Base-by-base conservation (phyloP, 2,888 invertebrate species). In the Erebia aethiops region DNA sequence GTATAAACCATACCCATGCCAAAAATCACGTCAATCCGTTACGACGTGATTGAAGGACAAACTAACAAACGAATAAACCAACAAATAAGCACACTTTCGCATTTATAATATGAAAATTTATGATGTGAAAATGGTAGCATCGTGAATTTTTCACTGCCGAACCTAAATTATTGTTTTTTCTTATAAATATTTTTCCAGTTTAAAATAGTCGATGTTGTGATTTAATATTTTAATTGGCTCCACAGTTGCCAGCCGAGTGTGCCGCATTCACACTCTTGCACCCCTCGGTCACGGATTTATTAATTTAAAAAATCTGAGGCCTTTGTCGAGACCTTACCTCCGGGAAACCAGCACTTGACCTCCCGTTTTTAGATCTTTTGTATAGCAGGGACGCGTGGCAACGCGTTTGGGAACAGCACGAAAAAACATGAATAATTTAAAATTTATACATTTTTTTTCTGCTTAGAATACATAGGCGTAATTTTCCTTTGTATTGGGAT, bases 341-440 rank as follows among this genome's bases (percentile, higher is more conserved):
- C 92, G 91, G 92, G 91, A 91, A 85, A 85, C 87, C 84, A 83
- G 86, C 91, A 89, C 92, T 92, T 92, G 92, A 93, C 92, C 92
- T 87, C 87, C 84, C 88, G 85, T 87, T 87, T 91, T 89, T 88
- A 88, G 89, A 87, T 84, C 91, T 87, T 91, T 92, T 92, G 92
- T 92, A 76, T 81, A 76, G 83, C 86, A 90, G 82, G 85, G 85
- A 86, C 85, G 83, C 90, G 89, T 91, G 91, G 90, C 90, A 89
- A 87, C 85, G 85, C 82, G 84, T 87, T 86, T 77, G 81, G 80
- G 80, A 73, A 51, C 41, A 49, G 65, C 54, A 76, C 54, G 52
- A 76, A 56, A 73, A 68, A 70, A 73, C 13, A 51, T 61, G 67
- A 65, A 67, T 69, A 79, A 78, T 81, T 79, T 78, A 78, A 84